phyloP scores from a whole-genome alignment of 2,888 invertebrate species.

The Hemistola chrysoprasaria region DNA sequence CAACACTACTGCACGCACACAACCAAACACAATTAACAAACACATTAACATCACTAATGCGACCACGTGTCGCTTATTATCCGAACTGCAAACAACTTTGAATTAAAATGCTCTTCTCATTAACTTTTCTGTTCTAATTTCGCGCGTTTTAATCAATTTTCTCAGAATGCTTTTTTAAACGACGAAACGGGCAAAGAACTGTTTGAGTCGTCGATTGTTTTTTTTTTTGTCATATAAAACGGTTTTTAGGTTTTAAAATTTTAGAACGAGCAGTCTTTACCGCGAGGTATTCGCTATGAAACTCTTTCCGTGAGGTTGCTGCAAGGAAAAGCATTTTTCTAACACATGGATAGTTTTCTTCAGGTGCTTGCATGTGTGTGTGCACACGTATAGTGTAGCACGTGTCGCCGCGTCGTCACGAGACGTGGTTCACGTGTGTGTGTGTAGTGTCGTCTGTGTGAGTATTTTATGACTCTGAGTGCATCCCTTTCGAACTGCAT shows the following conservation, averaged over 20 bases:
- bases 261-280: conserved; percentile 77
- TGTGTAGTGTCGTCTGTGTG: conserved; percentile 47
- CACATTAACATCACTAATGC: conserved; percentile 77
- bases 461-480: conserved; percentile 81
- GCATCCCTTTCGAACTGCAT: conserved; percentile 82
- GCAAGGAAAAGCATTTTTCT: conserved; percentile 82
- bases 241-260: conserved; percentile 44
- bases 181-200: conserved; percentile 66
- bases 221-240: conserved; percentile 37
- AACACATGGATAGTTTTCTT: conserved; percentile 79
- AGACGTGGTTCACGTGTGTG: conserved; percentile 42
- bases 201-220: conserved; percentile 52
- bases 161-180: conserved; percentile 51
- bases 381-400: conserved; percentile 43
- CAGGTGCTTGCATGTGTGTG: conserved; percentile 53
- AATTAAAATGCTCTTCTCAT: conserved; percentile 40
- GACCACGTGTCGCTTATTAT: conserved; percentile 53
- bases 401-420: conserved; percentile 56
- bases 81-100: conserved; percentile 56
- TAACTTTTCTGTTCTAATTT: conserved; percentile 29
- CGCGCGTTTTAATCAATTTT: conserved; percentile 43
- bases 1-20: conserved; percentile 65
- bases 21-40: conserved; percentile 65
- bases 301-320: conserved; percentile 81
- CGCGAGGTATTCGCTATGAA: conserved; percentile 82